Base-by-base conservation (phyloP, 2,888 invertebrate genomes). In the Lypha dubia region DNA sequence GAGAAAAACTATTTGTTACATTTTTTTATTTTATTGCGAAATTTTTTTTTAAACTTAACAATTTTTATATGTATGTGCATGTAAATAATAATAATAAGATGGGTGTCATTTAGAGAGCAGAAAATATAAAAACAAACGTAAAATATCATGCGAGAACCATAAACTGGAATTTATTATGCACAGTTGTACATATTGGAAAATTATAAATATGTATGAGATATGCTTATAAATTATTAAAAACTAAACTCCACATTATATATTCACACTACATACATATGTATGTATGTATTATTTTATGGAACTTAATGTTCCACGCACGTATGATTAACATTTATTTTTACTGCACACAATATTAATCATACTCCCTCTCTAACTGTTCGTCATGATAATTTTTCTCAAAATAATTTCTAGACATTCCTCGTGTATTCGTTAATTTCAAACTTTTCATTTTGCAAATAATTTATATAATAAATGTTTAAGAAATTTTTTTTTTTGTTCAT, bases 11-110 rank as follows among this genome's bases (percentile, higher is more conserved):
- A 15, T n/a, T 62, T 51, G 22, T 22, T 71, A 51, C 15, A 44
- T 71, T 51, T 35, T 35, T 5, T 60, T 75, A n/a, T n/a, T n/a
- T n/a, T n/a, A n/a, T n/a, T n/a, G n/a, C n/a, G n/a, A n/a, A n/a
- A n/a, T n/a, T n/a, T n/a, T 51, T 70, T 62, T 62, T 51, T 32
- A 60, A 70, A 70, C 62, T 77, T 70, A 68, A 77, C 28, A 32
- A 60, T 49, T 68, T 22, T n/a, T n/a, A n/a, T n/a, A n/a, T n/a
- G n/a, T n/a, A n/a, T n/a, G n/a, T n/a, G n/a, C 15, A 67, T 65
- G 46, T 32, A 53, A 75, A 75, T 65, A 49, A 49, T 24, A 24
- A 2, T 41, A n/a, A 38, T 20, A 53, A 65, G n/a, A 51, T 24
- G 53, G n/a, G 4, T 22, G 38, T n/a, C 20, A 0, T 56, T 28